Conservation (phyloP, 2,888 invertebrate species). For the Gymnosoma rotundatum region DNA sequence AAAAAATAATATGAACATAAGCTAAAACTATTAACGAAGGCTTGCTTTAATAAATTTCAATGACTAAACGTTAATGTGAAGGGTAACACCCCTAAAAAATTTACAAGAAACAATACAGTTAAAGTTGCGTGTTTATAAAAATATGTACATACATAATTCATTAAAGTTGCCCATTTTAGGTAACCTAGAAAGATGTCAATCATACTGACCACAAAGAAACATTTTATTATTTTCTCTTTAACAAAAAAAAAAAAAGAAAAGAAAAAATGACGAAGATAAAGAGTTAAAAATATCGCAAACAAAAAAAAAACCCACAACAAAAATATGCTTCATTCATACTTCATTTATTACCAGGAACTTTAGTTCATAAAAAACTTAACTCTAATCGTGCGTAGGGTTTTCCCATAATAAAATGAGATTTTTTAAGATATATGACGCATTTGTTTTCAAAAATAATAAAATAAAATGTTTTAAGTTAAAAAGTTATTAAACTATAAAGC, state of each 20-base stretch:
- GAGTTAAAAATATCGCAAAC: not conserved
- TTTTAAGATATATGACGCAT: too few relatives aligned
- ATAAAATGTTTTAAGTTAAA: too few relatives aligned
- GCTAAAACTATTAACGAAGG: too few relatives aligned
- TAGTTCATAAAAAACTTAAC: not conserved
- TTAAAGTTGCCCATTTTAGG: not conserved
- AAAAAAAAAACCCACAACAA: not conserved
- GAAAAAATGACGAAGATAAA: not conserved
- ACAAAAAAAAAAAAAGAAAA: not conserved
- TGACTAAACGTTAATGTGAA: too few relatives aligned
- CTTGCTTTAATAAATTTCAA: too few relatives aligned
- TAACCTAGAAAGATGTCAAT: not conserved
- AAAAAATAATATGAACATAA: too few relatives aligned
- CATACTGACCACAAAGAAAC: not conserved
- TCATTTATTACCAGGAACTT: not conserved
- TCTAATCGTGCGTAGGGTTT: constrained; percentile 20
- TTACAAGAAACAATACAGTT: not conserved
- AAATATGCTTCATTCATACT: not conserved
- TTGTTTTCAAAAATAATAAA: too few relatives aligned
- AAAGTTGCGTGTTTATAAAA: constrained; percentile 41
- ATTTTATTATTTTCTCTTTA: not conserved
- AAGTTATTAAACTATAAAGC: too few relatives aligned
- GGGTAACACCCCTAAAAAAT: not conserved
- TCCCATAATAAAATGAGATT: constrained; percentile 10
- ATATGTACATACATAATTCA: not conserved